A percentile compares a stretch with the other conserved stretches of the same genome.
Conservation (phyloP, 1,140 invertebrate species). For the Drosophila pectinifera region DNA sequence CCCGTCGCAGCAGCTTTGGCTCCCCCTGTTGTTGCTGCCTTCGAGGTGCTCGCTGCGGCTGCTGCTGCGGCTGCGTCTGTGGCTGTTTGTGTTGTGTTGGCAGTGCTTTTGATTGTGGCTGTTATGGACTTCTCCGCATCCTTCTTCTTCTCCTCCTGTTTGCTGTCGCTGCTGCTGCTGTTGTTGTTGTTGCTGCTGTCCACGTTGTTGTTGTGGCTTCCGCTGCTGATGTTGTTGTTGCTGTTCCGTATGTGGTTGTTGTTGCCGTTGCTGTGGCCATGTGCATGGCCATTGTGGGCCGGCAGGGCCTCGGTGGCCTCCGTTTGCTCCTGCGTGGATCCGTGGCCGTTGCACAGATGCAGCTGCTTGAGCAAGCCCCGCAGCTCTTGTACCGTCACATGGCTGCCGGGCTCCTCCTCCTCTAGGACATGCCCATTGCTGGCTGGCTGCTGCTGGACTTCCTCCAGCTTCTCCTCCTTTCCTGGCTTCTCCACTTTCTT, state of each 20-base stretch:
- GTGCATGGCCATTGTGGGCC: conserved; percentile 59
- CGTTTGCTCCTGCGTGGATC: conserved; percentile 8
- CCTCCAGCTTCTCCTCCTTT: conserved; percentile 24
- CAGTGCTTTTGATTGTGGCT: conserved; percentile 66
- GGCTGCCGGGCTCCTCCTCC: background rate
- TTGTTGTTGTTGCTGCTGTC: conserved; percentile 36
- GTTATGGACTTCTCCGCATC: conserved; percentile 10
- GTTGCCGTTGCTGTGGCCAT: conserved; percentile 47
- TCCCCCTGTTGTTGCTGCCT: conserved; percentile 31
- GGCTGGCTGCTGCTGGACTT: conserved; percentile 8
- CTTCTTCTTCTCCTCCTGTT: background rate
- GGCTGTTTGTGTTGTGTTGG: conserved; percentile 62
- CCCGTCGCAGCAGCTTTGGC: conserved; percentile 23
- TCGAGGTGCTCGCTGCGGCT: conserved; percentile 55
- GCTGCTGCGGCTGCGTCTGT: conserved; percentile 56
- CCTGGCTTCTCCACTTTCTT: conserved; percentile 56
- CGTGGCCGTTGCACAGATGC: conserved; percentile 63
- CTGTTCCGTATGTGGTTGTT: conserved; percentile 68
- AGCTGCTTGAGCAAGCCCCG: conserved; percentile 53
- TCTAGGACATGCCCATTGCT: conserved; percentile 52
- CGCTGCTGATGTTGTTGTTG: conserved; percentile 47
- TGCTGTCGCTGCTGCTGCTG: conserved; percentile 32
- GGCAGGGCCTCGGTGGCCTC: conserved; percentile 6
- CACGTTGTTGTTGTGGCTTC: conserved; percentile 34
- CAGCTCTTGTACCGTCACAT: conserved; percentile 15